Evolutionary conservation across 2,888 invertebrate genomes (phyloP), one percentile per base, ranked within the genome.

Genomic region (Allophyes oxyacanthae): DNA sequence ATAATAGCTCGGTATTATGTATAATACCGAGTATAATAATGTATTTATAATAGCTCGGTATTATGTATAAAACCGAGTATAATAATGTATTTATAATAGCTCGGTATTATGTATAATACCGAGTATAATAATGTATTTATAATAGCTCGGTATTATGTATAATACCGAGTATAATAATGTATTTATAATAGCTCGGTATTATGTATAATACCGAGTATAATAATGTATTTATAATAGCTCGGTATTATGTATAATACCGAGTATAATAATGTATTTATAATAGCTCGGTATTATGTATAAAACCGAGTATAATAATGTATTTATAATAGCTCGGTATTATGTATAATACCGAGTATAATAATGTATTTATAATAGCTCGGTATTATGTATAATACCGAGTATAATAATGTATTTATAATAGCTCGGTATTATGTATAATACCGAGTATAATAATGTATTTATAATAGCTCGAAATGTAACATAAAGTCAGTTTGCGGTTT

Each of bases 1-100:
- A 42, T 41, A 13, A 64, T 64, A 69, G 45, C 41, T 52, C 43
- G 25, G n/a, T n/a, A n/a, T n/a, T n/a, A n/a, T n/a, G n/a, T n/a
- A n/a, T n/a, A n/a, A n/a, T n/a, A n/a, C n/a, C n/a, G 6, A 56
- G 45, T 49, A 14, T 64, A 20, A 26, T 5, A 52, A 20, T 13
- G 49, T 44, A 36, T 0, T n/a, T 13, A 42, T 41, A 13, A 64
- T 64, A 69, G 45, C 41, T 52, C 43, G 25, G n/a, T n/a, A n/a
- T n/a, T n/a, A n/a, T n/a, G n/a, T n/a, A n/a, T n/a, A n/a, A n/a
- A n/a, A n/a, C n/a, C n/a, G 6, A 56, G 45, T 49, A 14, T 64
- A 20, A 26, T 5, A 52, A 20, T 13, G 49, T 44, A 36, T 0
- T n/a, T 13, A 42, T 41, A 13, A 64, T 64, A 69, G 45, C 41